Percentiles rank a stretch among this genome's conserved stretches.
Conservation (phyloP, 2,113 vertebrate species). For the Elaphurus davidianus region DNA sequence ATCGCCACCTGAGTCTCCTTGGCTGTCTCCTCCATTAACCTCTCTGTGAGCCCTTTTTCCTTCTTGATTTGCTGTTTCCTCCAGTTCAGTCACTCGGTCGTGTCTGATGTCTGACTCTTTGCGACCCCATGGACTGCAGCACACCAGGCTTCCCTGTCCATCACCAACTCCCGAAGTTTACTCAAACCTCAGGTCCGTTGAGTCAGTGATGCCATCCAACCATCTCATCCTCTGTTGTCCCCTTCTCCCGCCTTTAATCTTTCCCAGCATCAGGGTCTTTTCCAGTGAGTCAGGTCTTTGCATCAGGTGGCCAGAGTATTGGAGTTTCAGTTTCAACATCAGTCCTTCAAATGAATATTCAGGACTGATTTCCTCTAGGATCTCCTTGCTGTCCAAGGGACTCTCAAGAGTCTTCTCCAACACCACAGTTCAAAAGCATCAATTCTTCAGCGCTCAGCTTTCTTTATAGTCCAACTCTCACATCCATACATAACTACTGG, state of each 20-base stretch:
- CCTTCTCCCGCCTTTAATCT: not conserved
- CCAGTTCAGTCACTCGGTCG: not conserved
- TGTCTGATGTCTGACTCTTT: not conserved
- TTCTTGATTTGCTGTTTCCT: not conserved
- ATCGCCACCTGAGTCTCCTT: not conserved
- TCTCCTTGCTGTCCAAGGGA: not conserved
- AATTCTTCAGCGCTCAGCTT: not conserved
- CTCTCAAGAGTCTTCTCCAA: not conserved
- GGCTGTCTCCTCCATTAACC: fast-evolving
- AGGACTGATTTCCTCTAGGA: not conserved
- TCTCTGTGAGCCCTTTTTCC: not conserved
- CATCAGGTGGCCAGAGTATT: not conserved
- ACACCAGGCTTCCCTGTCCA: not conserved
- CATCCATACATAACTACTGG: not conserved
- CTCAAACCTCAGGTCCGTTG: not conserved
- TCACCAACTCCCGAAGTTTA: not conserved
- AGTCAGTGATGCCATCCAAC: not conserved
- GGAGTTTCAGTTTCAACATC: not conserved
- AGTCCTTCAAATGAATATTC: not conserved
- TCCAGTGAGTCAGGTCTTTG: not conserved
- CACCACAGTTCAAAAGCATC: not conserved
- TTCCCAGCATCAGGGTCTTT: not conserved
- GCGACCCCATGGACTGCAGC: not conserved
- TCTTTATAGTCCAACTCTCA: not conserved
- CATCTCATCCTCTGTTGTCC: not conserved